Conservation (phyloP, 2,113 vertebrate genomes). For the Hypocryptadius cinnamomeus region DNA sequence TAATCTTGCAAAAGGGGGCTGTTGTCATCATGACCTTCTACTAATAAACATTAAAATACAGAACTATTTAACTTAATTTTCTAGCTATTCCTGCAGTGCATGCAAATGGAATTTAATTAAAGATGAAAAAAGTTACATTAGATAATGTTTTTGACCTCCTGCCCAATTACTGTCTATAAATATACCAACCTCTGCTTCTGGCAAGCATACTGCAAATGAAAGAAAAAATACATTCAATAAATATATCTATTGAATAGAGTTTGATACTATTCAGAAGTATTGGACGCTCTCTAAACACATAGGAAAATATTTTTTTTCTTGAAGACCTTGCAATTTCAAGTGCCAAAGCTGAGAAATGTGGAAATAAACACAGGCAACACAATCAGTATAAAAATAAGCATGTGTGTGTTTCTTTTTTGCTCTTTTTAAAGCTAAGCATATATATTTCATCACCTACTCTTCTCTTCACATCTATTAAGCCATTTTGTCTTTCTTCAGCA, state of each 20-base stretch:
- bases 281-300: background rate
- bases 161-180: slow-evolving; percentile 51
- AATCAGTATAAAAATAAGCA: background rate
- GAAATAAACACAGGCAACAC: background rate
- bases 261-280: background rate
- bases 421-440: background rate
- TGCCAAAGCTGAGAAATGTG: background rate
- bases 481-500: background rate
- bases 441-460: background rate
- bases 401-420: background rate
- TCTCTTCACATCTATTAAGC: background rate
- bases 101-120: slow-evolving; percentile 67
- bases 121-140: slow-evolving; percentile 53
- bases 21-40: slow-evolving; percentile 42
- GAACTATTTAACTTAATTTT: slow-evolving; percentile 61
- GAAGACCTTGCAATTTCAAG: background rate
- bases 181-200: slow-evolving; percentile 46
- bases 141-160: slow-evolving; percentile 55
- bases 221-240: slow-evolving; percentile 17
- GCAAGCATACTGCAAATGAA: slow-evolving; percentile 39
- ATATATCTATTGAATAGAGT: background rate
- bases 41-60: slow-evolving; percentile 49
- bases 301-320: background rate
- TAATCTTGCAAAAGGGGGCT: slow-evolving; percentile 18
- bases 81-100: slow-evolving; percentile 39